Percentiles rank a stretch among this genome's conserved stretches.
phyloP scores from a whole-genome alignment of 2,888 invertebrate species.

The Stratiomys singularior region DNA sequence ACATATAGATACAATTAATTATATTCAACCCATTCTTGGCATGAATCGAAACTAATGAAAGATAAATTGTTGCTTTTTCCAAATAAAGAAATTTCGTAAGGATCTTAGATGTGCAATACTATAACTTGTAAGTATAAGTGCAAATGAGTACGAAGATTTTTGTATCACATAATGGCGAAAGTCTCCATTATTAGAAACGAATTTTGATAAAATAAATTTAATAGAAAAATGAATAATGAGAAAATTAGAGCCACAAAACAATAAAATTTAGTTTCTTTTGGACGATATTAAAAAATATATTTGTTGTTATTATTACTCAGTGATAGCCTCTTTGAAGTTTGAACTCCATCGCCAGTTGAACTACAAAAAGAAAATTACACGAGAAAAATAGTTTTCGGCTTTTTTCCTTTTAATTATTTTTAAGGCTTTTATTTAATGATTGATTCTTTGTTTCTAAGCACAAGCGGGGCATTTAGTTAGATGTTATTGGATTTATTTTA shows the following conservation, averaged over 20 bases:
- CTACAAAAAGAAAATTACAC: conserved; percentile 67
- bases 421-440: conserved; percentile 23
- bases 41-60: too few species aligned
- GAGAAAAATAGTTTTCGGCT: conserved; percentile 56
- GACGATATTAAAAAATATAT: conserved; percentile 38
- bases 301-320: conserved; percentile 67
- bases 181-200: background rate
- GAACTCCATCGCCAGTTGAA: conserved; percentile 96
- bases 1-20: too few species aligned
- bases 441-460: background rate
- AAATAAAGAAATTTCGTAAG: too few species aligned
- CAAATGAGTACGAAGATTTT: too few species aligned
- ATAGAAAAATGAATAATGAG: conserved; percentile 44
- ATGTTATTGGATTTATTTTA: too few species aligned
- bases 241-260: conserved; percentile 3
- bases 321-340: conserved; percentile 96
- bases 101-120: too few species aligned
- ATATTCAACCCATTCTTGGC: too few species aligned
- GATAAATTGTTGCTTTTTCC: too few species aligned
- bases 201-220: conserved; percentile 49
- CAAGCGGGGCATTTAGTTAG: too few species aligned
- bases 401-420: conserved; percentile 28
- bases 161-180: background rate
- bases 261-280: conserved; percentile 42
- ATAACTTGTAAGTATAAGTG: too few species aligned